phyloP scores from a whole-genome alignment of 2,113 vertebrate species.

The Helogale parvula region DNA sequence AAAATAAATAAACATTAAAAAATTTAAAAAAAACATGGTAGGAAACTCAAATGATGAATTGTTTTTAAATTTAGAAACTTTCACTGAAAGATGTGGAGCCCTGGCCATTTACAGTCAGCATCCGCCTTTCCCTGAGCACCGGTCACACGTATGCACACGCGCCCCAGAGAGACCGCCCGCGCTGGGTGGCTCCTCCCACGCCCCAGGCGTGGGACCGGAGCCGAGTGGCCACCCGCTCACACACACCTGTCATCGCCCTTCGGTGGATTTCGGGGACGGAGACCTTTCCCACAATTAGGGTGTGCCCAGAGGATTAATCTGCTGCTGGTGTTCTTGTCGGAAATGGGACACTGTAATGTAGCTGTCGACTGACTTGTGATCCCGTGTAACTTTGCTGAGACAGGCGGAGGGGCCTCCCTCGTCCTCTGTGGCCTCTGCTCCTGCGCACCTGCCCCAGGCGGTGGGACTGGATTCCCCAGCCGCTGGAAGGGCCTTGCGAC shows the following conservation, averaged over 20 bases:
- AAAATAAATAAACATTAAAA: no score
- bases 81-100: not conserved
- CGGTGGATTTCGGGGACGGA: not conserved
- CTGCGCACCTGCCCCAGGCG: constrained; percentile 18
- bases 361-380: constrained; percentile 56
- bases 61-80: not conserved
- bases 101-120: not conserved
- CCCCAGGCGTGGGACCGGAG: not conserved
- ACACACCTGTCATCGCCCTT: not conserved
- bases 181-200: not conserved
- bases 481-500: constrained; percentile 45
- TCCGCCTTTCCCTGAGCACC: not conserved
- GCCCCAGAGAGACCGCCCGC: not conserved
- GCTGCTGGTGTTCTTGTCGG: constrained; percentile 51
- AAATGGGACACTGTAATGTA: constrained; percentile 32
- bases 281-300: constrained; percentile 53
- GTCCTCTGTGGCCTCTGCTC: not conserved
- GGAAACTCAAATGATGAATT: not conserved
- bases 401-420: not conserved
- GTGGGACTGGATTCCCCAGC: constrained; percentile 51
- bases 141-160: rapidly evolving
- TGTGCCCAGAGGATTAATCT: constrained; percentile 36
- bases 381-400: not conserved
- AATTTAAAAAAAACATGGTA: not conserved
- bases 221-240: not conserved